Percentiles rank a stretch among this genome's conserved stretches.
Conservation (phyloP, 1,140 invertebrate species). For the Metaphire vulgaris region DNA sequence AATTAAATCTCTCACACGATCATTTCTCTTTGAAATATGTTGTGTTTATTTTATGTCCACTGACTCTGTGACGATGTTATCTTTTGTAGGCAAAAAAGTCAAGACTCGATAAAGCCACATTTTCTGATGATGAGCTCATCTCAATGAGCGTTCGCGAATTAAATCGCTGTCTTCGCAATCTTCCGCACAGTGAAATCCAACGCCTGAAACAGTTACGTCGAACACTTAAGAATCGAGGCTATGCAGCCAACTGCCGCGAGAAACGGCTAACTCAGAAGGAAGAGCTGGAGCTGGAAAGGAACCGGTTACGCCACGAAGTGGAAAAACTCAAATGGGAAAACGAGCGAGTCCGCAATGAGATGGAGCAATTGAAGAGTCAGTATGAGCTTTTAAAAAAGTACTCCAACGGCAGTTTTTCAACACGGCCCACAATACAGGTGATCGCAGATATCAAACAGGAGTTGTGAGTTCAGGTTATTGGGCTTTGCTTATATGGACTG, state of each 20-base stretch:
- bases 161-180: constrained; percentile 86
- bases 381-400: not conserved
- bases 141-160: constrained; percentile 86
- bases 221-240: constrained; percentile 96
- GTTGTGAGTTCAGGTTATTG: no score
- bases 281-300: constrained; percentile 68
- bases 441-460: not conserved
- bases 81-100: not conserved
- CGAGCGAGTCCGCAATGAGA: not conserved
- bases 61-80: no score
- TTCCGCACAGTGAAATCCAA: constrained; percentile 78
- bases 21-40: no score
- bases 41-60: no score
- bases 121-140: constrained; percentile 78
- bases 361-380: not conserved
- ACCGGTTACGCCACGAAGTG: constrained; percentile 42
- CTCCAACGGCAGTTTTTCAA: not conserved
- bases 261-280: constrained; percentile 51
- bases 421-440: not conserved
- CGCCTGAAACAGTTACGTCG: constrained; percentile 85
- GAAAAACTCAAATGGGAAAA: constrained; percentile 45
- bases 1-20: no score
- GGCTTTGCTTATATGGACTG: no score
- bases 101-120: not conserved
- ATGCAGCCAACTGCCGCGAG: constrained; percentile 90